These are phyloP conservation scores for Himalopsyche japonica DNA, from an alignment of 2,888 invertebrate species.

Conservation along the genomic window DNA sequence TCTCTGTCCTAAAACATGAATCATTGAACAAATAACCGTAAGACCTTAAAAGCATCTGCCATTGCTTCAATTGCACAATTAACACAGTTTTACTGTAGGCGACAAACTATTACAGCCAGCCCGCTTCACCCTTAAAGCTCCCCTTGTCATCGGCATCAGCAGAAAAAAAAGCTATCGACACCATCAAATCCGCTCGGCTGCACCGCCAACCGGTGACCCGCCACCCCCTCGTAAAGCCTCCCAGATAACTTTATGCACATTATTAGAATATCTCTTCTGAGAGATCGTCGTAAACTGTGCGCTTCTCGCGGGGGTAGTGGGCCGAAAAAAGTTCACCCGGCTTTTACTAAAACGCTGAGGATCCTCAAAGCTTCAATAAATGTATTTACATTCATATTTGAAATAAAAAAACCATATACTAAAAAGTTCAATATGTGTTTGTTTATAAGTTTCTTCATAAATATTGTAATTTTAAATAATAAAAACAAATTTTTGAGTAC, in stretches of 20 bases:
- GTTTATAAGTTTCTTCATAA: no score
- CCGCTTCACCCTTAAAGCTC: neutral
- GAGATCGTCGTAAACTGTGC: neutral
- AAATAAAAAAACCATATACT: no score
- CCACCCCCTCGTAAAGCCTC: conserved; percentile 32
- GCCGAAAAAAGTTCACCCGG: neutral
- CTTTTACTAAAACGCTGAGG: neutral
- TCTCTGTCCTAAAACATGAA: neutral
- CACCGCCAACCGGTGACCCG: conserved; percentile 37
- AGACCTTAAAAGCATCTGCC: neutral
- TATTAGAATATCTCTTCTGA: conserved; percentile 37
- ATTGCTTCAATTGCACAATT: neutral
- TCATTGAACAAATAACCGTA: neutral
- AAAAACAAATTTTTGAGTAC: no score
- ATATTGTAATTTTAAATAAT: no score
- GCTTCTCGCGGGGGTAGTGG: neutral
- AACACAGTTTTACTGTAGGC: neutral
- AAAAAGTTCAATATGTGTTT: no score
- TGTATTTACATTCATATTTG: no score
- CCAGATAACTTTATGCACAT: conserved; percentile 38
- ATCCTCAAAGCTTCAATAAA: neutral
- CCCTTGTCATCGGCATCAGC: neutral
- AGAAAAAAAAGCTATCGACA: conserved; percentile 26
- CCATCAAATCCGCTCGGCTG: conserved; percentile 39
- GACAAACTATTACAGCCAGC: neutral